phyloP scores from a whole-genome alignment of 2,113 vertebrate genomes.

The Beaufortia kweichowensis region DNA sequence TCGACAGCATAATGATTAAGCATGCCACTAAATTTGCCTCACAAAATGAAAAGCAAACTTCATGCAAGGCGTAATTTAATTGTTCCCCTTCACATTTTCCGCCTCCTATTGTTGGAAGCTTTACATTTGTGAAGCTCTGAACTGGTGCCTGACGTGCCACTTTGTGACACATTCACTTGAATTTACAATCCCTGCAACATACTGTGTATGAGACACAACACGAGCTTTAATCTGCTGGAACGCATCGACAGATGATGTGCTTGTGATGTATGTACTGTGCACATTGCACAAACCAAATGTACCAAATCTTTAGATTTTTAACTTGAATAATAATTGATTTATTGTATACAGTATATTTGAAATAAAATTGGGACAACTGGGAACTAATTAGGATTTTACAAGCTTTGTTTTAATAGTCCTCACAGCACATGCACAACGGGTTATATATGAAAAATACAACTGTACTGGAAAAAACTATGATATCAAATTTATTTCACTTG shows the following conservation, averaged over 20 bases:
- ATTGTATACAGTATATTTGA: too few relatives aligned
- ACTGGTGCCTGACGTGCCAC: slow-evolving; percentile 71
- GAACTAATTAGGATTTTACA: neutral
- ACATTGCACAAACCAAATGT: neutral
- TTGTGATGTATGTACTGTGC: neutral
- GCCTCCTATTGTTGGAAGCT: slow-evolving; percentile 80
- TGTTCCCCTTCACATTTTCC: slow-evolving; percentile 82
- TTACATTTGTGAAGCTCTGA: slow-evolving; percentile 76
- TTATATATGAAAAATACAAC: neutral
- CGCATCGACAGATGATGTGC: neutral
- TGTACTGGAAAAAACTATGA: neutral
- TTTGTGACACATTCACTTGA: slow-evolving; percentile 72
- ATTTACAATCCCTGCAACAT: slow-evolving; percentile 30
- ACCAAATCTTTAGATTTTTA: neutral
- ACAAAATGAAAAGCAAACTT: slow-evolving; percentile 86
- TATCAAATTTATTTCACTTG: neutral
- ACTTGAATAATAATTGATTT: too few relatives aligned
- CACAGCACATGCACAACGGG: neutral
- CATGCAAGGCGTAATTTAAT: slow-evolving; percentile 84
- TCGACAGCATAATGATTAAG: slow-evolving; percentile 84
- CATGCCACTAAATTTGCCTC: slow-evolving; percentile 80
- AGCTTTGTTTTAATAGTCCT: neutral
- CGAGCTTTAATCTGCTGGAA: neutral
- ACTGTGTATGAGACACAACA: neutral
- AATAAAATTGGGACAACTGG: neutral